Evolutionary conservation across 2,888 invertebrate genomes (phyloP).

Genomic region (Athetis lepigone): DNA sequence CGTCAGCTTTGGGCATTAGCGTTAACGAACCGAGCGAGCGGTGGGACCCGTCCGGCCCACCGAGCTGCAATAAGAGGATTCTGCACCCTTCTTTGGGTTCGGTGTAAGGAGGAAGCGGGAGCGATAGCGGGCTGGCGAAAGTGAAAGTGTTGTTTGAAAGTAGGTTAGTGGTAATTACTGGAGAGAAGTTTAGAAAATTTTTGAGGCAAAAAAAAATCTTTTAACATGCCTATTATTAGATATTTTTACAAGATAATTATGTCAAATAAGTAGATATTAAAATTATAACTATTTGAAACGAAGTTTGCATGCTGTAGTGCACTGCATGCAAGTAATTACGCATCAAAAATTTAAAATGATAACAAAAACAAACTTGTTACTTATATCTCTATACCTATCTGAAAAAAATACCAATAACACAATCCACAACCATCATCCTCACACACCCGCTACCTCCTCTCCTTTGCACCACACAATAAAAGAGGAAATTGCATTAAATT

Average conservation of each 20-base stretch:
- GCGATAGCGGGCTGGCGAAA: conserved; percentile 13
- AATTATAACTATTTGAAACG: too few relatives aligned
- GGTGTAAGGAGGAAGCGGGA: conserved; percentile 62
- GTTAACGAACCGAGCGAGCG: conserved; percentile 83
- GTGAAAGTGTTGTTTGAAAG: conserved; percentile 11
- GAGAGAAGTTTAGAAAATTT: too few relatives aligned
- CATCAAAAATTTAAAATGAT: too few relatives aligned
- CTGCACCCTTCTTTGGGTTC: conserved; percentile 80
- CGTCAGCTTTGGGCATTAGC: conserved; percentile 82
- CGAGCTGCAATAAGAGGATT: conserved; percentile 90
- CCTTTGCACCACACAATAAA: conserved; percentile 72
- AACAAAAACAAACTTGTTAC: too few relatives aligned
- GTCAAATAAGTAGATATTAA: too few relatives aligned
- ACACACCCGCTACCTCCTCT: conserved; percentile 63
- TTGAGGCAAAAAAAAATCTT: too few relatives aligned
- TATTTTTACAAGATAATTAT: too few relatives aligned
- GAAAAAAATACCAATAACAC: too few relatives aligned
- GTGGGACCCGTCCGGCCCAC: conserved; percentile 76
- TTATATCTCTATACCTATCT: too few relatives aligned
- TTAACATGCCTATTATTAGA: too few relatives aligned
- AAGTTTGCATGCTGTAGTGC: too few relatives aligned
- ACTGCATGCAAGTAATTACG: too few relatives aligned
- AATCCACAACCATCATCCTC: background rate
- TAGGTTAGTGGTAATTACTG: background rate
- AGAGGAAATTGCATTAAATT: conserved; percentile 90